These are phyloP conservation scores for Andrena haemorrhoa DNA, from an alignment of 2,888 invertebrate species.

Conservation along the genomic window DNA sequence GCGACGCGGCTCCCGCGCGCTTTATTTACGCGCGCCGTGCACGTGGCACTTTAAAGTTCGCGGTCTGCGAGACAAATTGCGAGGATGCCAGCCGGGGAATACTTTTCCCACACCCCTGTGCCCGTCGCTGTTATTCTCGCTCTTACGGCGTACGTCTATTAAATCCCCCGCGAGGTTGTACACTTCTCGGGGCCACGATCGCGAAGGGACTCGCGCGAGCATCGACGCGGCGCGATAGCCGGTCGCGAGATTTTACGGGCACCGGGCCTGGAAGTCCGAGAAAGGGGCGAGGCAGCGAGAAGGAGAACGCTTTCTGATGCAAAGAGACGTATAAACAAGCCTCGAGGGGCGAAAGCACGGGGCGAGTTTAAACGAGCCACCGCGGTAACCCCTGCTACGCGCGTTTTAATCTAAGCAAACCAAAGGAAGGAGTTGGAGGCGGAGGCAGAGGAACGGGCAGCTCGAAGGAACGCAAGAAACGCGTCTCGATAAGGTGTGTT, in stretches of 20 bases:
- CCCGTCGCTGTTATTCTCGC: constrained; percentile 19
- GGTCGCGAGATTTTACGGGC: constrained; percentile 42
- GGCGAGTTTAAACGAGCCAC: constrained; percentile 17
- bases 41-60: constrained; percentile 46
- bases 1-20: constrained; percentile 6
- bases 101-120: background rate
- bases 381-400: constrained; percentile 13
- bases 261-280: background rate
- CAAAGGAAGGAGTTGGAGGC: background rate
- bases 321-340: constrained; percentile 35
- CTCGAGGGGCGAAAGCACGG: constrained; percentile 24
- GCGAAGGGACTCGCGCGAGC: background rate
- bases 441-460: background rate
- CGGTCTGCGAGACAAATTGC: constrained; percentile 53
- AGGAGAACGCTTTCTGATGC: constrained; percentile 17
- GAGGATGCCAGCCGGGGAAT: constrained; percentile 16
- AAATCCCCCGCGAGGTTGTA: constrained; percentile 26
- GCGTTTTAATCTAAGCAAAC: constrained; percentile 40
- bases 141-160: constrained; percentile 42
- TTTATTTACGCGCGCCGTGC: constrained; percentile 52
- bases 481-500: constrained; percentile 13
- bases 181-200: background rate
- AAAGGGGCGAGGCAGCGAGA: background rate
- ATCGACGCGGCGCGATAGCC: constrained; percentile 2
- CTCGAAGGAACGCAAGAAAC: background rate